Evolutionary conservation across 1,140 invertebrate genomes (phyloP).

Genomic region (Anagrus nilaparvatae): DNA sequence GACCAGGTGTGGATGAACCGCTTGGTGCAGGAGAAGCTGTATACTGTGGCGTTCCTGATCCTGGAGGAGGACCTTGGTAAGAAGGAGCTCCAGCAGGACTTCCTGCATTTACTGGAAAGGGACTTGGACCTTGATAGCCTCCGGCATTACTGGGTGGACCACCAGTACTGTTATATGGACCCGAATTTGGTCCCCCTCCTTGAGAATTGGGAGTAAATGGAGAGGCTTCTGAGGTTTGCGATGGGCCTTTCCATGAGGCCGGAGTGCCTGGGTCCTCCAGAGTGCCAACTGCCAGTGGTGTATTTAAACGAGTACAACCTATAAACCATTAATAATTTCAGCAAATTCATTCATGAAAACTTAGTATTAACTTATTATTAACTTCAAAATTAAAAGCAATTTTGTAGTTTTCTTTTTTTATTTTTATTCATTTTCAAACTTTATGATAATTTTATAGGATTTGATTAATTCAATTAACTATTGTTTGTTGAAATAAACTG

Average conservation of each 20-base stretch:
- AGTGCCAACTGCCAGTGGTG: constrained; percentile 53
- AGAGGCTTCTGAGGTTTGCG: constrained; percentile 52
- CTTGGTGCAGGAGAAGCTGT: constrained; percentile 64
- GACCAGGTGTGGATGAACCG: constrained; percentile 63
- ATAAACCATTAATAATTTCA: no score
- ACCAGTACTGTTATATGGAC: constrained; percentile 43
- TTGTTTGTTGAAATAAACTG: no score
- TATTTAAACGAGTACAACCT: constrained; percentile 57
- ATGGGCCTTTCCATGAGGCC: constrained; percentile 55
- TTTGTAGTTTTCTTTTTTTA: no score
- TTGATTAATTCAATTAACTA: no score
- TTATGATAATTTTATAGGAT: no score
- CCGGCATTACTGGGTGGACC: constrained; percentile 44
- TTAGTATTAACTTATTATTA: no score
- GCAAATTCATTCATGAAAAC: no score
- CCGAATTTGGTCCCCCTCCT: constrained; percentile 33
- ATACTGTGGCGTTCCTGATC: constrained; percentile 62
- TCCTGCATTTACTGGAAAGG: constrained; percentile 52
- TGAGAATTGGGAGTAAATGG: constrained; percentile 47
- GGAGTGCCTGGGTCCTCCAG: constrained; percentile 56
- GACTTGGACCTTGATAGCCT: constrained; percentile 49
- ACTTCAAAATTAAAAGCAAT: no score
- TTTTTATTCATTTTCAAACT: no score
- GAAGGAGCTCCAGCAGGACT: constrained; percentile 52
- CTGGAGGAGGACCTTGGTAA: constrained; percentile 57